phyloP scores from a whole-genome alignment of 2,113 vertebrate genomes.

The Oriolus oriolus region DNA sequence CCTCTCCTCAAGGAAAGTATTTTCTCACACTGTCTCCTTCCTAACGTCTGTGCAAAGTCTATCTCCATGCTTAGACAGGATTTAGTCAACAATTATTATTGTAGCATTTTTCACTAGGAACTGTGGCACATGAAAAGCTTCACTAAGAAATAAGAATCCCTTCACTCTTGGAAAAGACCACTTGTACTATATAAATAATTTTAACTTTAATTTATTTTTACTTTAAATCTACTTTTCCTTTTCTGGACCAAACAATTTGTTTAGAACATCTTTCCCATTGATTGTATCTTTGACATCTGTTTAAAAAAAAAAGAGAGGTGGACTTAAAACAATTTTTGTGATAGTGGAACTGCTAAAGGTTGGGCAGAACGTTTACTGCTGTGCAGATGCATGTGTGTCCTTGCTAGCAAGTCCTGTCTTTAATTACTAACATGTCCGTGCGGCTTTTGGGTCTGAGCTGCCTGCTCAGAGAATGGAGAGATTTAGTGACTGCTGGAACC shows the following conservation, averaged over 20 bases:
- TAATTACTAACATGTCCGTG: not conserved
- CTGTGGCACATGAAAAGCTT: not conserved
- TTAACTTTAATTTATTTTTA: not conserved
- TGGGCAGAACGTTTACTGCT: not conserved
- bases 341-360: not conserved
- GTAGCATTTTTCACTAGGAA: not conserved
- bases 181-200: not conserved
- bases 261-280: not conserved
- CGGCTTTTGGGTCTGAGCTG: not conserved
- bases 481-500: not conserved
- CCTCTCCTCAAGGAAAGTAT: rapidly evolving
- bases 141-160: not conserved
- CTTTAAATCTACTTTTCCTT: not conserved
- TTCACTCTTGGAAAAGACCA: not conserved
- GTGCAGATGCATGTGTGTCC: not conserved
- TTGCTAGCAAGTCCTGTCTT: not conserved
- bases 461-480: not conserved
- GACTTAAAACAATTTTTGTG: not conserved
- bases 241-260: not conserved
- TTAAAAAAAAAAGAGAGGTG: not conserved
- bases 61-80: not conserved
- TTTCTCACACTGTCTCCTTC: not conserved
- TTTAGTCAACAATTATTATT: not conserved
- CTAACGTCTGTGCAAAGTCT: not conserved
- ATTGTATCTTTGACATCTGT: not conserved